Conservation (phyloP, 2,888 invertebrate genomes). For the Caenorhabditis zanzibari region DNA sequence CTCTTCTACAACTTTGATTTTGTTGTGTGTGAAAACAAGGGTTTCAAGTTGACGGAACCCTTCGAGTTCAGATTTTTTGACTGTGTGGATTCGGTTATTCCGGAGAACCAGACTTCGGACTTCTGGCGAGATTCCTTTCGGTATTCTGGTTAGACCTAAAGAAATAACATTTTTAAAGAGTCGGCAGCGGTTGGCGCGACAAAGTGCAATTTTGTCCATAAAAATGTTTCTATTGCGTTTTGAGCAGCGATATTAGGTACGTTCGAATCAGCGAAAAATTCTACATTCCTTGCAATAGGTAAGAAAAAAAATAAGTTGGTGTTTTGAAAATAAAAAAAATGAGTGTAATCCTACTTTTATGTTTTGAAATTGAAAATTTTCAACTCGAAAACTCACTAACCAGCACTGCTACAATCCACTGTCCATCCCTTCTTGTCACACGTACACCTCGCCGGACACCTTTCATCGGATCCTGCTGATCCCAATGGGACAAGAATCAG, state of each 20-base stretch:
- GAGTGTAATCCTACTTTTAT: too few species aligned
- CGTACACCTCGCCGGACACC: slow-evolving; percentile 44
- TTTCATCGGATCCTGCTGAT: background rate
- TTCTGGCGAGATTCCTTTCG: slow-evolving; percentile 14
- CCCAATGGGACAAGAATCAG: slow-evolving; percentile 34
- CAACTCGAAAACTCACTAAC: background rate
- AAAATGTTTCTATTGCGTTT: too few species aligned
- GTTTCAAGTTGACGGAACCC: slow-evolving; percentile 56
- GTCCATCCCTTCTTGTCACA: slow-evolving; percentile 38
- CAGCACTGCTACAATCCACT: slow-evolving; percentile 58
- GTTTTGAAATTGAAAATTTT: background rate
- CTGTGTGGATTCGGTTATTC: slow-evolving; percentile 48
- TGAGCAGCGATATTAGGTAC: too few species aligned
- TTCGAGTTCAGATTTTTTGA: slow-evolving; percentile 48
- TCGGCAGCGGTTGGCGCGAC: too few species aligned
- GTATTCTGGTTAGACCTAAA: slow-evolving; percentile 49
- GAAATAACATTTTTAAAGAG: background rate
- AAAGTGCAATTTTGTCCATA: too few species aligned
- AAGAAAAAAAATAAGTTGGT: too few species aligned
- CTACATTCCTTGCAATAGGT: too few species aligned
- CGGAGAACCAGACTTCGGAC: slow-evolving; percentile 44
- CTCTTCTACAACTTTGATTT: slow-evolving; percentile 65
- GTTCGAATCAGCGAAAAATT: too few species aligned
- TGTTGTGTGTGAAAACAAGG: slow-evolving; percentile 65
- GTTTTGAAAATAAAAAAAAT: too few species aligned